phyloP scores from a whole-genome alignment of 2,888 invertebrate genomes.

The Sylvicola cinctus region DNA sequence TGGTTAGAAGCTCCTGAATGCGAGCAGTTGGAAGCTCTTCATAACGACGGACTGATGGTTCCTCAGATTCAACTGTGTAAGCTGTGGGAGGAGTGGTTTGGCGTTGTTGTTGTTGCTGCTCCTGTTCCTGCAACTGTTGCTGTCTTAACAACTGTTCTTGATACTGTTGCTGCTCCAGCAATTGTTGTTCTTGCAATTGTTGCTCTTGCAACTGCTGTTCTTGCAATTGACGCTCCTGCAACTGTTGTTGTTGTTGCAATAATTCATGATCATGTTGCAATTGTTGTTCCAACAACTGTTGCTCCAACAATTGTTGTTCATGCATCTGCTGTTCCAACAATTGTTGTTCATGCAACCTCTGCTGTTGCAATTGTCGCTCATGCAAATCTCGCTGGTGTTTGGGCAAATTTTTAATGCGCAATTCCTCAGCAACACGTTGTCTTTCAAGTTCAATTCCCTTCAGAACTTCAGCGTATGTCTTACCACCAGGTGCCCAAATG shows the following conservation, averaged over 20 bases:
- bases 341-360: background rate
- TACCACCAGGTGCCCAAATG: conserved; percentile 50
- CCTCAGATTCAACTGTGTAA: no score
- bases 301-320: conserved; percentile 4
- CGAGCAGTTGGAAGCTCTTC: no score
- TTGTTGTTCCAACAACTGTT: conserved; percentile 6
- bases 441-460: conserved; percentile 26
- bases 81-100: background rate
- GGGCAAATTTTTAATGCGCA: conserved; percentile 7
- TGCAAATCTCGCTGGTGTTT: conserved; percentile 11
- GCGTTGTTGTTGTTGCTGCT: conserved; percentile 3
- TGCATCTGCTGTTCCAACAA: conserved; percentile 4
- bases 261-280: conserved; percentile 3
- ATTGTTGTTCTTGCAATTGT: background rate
- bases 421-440: no score
- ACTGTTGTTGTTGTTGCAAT: conserved; percentile 6
- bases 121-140: conserved; percentile 6
- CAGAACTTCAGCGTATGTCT: conserved; percentile 62
- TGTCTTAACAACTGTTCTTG: conserved; percentile 4
- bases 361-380: conserved; percentile 10
- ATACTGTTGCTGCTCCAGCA: conserved; percentile 4
- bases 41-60: no score
- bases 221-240: conserved; percentile 10
- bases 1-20: no score
- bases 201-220: conserved; percentile 10